Evolutionary conservation across 2,797 vertebrate species (phyloP).

Genomic region (Argyrosomus regius): DNA sequence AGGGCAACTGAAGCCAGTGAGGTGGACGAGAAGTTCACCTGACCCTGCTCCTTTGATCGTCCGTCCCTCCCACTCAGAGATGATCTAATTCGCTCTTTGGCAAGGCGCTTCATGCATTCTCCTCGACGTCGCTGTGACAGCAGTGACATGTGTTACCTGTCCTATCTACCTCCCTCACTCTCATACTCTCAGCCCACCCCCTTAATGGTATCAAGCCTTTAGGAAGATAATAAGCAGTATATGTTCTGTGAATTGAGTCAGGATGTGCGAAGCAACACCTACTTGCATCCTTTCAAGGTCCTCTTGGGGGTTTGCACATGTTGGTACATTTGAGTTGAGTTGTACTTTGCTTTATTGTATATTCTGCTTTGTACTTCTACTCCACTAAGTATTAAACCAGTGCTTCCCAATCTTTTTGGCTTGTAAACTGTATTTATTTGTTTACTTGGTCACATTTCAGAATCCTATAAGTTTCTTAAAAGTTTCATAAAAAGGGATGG

Average conservation of each 20-base stretch:
- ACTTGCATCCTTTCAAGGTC: background rate
- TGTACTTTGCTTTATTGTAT: background rate
- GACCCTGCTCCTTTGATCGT: conserved; percentile 21
- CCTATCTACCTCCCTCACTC: conserved; percentile 2
- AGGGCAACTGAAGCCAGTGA: conserved; percentile 54
- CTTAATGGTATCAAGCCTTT: conserved; percentile 1
- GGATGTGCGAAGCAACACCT: background rate
- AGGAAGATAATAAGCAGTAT: conserved; percentile 6
- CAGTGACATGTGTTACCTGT: conserved; percentile 1
- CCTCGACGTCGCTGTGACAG: conserved; percentile 12
- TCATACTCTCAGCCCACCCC: background rate
- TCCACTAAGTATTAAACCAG: background rate
- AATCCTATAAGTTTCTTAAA: no score
- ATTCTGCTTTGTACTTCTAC: background rate
- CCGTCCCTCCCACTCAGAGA: conserved; percentile 46
- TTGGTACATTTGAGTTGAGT: background rate
- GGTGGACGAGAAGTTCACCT: conserved; percentile 59
- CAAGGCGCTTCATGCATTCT: conserved; percentile 23
- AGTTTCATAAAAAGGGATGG: background rate
- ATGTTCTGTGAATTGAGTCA: conserved; percentile 31
- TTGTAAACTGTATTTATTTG: background rate
- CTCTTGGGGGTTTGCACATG: background rate
- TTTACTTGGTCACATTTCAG: background rate
- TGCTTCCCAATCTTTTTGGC: background rate
- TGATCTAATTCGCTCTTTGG: conserved; percentile 35